A percentile compares a stretch with the other conserved stretches of the same genome.
Evolutionary conservation across 2,113 vertebrate species (phyloP).

Genomic region (Ptilorrhoa leucosticta): DNA sequence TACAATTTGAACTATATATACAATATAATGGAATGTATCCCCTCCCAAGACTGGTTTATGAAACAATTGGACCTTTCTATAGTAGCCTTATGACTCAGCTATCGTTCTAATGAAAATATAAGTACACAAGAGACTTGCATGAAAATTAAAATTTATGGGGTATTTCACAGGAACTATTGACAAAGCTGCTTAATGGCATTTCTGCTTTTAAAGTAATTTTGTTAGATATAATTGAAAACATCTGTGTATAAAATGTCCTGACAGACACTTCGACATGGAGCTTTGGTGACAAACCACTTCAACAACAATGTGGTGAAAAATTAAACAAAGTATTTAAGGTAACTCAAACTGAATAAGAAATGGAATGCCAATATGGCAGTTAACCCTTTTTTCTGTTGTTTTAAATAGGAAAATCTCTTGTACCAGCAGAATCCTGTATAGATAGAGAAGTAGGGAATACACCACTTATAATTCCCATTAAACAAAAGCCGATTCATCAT

Average conservation of each 20-base stretch:
- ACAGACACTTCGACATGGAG: constrained; percentile 62
- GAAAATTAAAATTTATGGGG: constrained; percentile 41
- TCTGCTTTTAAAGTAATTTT: constrained; percentile 67
- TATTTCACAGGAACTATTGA: constrained; percentile 55
- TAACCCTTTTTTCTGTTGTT: constrained; percentile 37
- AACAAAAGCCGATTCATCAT: constrained; percentile 59
- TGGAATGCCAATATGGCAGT: constrained; percentile 76
- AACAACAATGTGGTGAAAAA: constrained; percentile 18
- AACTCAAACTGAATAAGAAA: constrained; percentile 52
- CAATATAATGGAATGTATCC: constrained; percentile 75
- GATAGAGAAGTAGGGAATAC: constrained; percentile 49
- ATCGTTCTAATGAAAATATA: constrained; percentile 40
- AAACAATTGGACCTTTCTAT: constrained; percentile 70
- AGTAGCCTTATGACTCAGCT: constrained; percentile 32
- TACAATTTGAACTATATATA: constrained; percentile 77
- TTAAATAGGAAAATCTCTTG: constrained; percentile 70
- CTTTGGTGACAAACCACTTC: constrained; percentile 70
- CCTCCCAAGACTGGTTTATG: constrained; percentile 66
- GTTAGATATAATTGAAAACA: constrained; percentile 61
- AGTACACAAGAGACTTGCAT: constrained; percentile 60
- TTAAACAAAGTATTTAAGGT: constrained; percentile 9
- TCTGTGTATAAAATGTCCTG: constrained; percentile 67
- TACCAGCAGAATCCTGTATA: constrained; percentile 71
- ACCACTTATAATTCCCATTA: constrained; percentile 60
- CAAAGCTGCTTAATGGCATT: constrained; percentile 42